phyloP scores from a whole-genome alignment of 2,113 vertebrate species.

The Carlito syrichta region DNA sequence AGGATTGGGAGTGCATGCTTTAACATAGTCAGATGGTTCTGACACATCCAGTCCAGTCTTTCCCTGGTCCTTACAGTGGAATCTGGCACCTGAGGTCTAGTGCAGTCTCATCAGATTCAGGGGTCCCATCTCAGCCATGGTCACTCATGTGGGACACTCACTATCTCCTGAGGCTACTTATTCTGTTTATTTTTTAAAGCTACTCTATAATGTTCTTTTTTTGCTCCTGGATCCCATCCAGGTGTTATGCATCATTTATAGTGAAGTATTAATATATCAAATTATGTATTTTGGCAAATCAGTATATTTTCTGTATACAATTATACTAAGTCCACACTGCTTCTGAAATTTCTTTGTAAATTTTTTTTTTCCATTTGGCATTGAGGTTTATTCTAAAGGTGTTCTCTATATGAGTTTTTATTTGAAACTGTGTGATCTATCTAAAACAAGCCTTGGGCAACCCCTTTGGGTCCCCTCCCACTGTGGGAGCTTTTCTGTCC shows the following conservation, averaged over 20 bases:
- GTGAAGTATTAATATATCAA: slow-evolving; percentile 92
- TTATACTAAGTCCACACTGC: slow-evolving; percentile 87
- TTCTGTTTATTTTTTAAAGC: not conserved
- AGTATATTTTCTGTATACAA: slow-evolving; percentile 86
- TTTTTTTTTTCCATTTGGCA: slow-evolving; percentile 81
- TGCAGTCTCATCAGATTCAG: not conserved
- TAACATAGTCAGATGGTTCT: not conserved
- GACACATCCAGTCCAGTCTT: not conserved
- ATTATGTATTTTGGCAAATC: slow-evolving; percentile 95
- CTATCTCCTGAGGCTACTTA: not conserved
- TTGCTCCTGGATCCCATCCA: not conserved
- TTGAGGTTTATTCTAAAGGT: slow-evolving; percentile 86
- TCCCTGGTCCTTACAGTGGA: not conserved
- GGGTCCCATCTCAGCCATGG: not conserved
- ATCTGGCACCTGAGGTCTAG: not conserved
- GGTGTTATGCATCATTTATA: slow-evolving; percentile 85
- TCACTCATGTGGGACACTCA: not conserved
- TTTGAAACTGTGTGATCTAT: slow-evolving; percentile 86
- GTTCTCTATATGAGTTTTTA: slow-evolving; percentile 84
- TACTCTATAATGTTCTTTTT: not conserved
- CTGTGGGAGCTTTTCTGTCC: too few species aligned
- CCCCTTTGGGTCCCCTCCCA: too few species aligned
- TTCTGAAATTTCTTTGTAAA: slow-evolving; percentile 85
- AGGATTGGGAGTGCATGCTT: not conserved
- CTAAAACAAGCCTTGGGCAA: too few species aligned